Conservation (phyloP, 2,113 vertebrate species). For the Dendropsophus ebraccatus region DNA sequence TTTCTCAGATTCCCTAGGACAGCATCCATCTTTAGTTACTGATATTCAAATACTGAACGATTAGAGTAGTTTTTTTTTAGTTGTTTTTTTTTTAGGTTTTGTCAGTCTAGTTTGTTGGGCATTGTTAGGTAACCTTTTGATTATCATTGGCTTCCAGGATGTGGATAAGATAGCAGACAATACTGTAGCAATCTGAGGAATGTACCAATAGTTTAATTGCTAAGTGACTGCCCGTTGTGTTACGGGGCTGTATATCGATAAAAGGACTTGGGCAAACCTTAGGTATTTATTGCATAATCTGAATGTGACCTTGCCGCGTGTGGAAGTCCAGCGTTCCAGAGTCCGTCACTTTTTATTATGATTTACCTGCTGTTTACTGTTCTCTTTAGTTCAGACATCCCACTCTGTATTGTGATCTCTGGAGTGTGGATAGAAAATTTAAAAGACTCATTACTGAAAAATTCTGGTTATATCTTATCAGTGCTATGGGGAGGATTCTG, state of each 20-base stretch:
- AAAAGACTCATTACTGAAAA: no score
- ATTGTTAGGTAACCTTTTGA: no score
- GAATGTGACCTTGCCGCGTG: constrained; percentile 14
- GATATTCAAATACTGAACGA: no score
- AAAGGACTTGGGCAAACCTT: background rate
- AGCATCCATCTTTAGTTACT: no score
- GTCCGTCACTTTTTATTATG: constrained; percentile 15
- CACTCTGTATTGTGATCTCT: background rate
- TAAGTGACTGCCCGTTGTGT: background rate
- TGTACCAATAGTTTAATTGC: background rate
- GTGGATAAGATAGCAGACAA: background rate
- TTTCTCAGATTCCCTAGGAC: no score
- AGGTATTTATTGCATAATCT: constrained; percentile 52
- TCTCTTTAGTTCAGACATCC: background rate
- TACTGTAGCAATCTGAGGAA: constrained; percentile 5
- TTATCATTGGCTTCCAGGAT: background rate
- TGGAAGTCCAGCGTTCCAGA: background rate
- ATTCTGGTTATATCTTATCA: no score
- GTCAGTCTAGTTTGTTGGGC: no score
- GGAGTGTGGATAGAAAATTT: background rate
- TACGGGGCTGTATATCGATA: background rate
- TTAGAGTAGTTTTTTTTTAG: no score
- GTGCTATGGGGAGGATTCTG: background rate
- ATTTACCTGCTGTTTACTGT: background rate
- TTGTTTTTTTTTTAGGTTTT: no score